These are phyloP conservation scores for Agrilus planipennis DNA, from an alignment of 1,140 invertebrate genomes.

Conservation along the genomic window DNA sequence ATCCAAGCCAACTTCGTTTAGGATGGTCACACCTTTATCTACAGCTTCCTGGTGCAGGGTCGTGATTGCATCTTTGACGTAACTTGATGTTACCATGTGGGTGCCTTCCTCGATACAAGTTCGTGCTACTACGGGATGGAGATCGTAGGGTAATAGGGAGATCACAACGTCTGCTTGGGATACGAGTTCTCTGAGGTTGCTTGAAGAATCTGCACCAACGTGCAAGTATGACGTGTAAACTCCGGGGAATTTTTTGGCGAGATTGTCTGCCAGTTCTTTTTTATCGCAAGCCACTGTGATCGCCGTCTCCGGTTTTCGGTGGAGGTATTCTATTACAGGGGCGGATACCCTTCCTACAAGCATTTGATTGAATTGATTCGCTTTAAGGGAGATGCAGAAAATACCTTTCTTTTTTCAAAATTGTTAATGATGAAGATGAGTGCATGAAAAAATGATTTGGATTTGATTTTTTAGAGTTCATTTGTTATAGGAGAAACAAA, in stretches of 20 bases:
- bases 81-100: constrained; percentile 96
- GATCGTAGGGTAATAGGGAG: constrained; percentile 83
- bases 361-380: too few relatives aligned
- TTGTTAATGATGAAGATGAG: too few relatives aligned
- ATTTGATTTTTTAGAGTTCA: too few relatives aligned
- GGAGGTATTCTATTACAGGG: constrained; percentile 88
- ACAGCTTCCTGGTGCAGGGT: constrained; percentile 67
- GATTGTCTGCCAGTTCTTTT: constrained; percentile 74
- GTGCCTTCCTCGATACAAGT: constrained; percentile 74
- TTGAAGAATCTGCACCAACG: constrained; percentile 57
- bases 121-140: constrained; percentile 77
- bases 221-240: constrained; percentile 75
- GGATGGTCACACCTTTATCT: constrained; percentile 75
- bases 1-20: constrained; percentile 93
- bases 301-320: constrained; percentile 63
- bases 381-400: too few relatives aligned
- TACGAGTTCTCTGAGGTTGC: constrained; percentile 61
- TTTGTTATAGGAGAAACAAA: too few relatives aligned
- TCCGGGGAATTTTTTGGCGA: constrained; percentile 65
- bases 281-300: constrained; percentile 81
- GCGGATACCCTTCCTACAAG: constrained; percentile 87
- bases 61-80: constrained; percentile 67
- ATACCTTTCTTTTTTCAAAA: too few relatives aligned
- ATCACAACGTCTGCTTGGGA: constrained; percentile 67
- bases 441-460: too few relatives aligned